A percentile compares a stretch with the other conserved stretches of the same genome.
phyloP scores from a whole-genome alignment of 1,140 invertebrate species.

The Vollenhovia emeryi region DNA sequence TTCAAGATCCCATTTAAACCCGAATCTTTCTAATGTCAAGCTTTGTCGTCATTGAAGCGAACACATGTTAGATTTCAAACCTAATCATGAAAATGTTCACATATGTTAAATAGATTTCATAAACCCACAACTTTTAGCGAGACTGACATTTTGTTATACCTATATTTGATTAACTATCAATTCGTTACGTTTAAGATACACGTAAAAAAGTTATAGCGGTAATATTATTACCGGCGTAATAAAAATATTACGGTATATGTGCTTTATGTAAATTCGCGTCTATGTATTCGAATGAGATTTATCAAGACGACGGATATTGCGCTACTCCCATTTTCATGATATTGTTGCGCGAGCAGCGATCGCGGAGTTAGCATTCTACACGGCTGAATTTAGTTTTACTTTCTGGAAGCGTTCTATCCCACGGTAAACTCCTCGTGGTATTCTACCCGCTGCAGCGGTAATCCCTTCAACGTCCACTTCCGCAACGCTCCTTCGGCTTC shows the following conservation, averaged over 20 bases:
- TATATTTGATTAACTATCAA: background rate
- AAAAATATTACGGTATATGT: background rate
- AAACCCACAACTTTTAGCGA: background rate
- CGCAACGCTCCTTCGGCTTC: slow-evolving; percentile 45
- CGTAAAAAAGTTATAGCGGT: background rate
- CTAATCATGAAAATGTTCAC: background rate
- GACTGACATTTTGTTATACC: background rate
- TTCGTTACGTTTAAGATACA: background rate
- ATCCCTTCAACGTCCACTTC: slow-evolving; percentile 60
- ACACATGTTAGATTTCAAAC: background rate
- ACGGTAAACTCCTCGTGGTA: slow-evolving; percentile 53
- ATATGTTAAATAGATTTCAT: background rate
- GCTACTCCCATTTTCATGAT: background rate
- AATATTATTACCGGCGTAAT: background rate
- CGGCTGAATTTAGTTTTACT: slow-evolving; percentile 53
- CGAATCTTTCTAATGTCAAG: background rate
- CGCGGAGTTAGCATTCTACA: slow-evolving; percentile 49
- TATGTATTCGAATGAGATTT: slow-evolving; percentile 39
- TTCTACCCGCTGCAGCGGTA: slow-evolving; percentile 40
- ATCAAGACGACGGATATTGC: slow-evolving; percentile 21
- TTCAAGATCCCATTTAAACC: background rate
- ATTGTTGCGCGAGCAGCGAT: slow-evolving; percentile 23
- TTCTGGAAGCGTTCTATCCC: slow-evolving; percentile 42
- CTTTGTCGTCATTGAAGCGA: background rate
- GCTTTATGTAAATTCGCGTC: slow-evolving; percentile 4